Evolutionary conservation across 1,140 invertebrate species (phyloP).

Genomic region (Dendroctonus valens): DNA sequence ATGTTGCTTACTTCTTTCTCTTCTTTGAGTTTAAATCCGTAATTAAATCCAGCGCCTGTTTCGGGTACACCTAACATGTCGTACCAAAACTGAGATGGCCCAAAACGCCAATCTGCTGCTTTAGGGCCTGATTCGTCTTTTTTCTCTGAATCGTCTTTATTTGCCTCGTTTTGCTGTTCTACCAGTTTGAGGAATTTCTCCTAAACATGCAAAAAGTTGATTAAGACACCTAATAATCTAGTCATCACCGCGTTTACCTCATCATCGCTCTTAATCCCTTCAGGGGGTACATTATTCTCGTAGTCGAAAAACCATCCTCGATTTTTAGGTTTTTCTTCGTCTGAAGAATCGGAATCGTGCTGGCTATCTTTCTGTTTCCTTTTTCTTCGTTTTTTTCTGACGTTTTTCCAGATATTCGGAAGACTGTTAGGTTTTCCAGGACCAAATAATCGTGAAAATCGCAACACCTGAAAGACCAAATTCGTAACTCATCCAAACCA

Average conservation of each 20-base stretch:
- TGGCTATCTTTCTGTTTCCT: conserved; percentile 54
- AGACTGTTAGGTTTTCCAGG: conserved; percentile 87
- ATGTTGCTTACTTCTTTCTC: conserved; percentile 18
- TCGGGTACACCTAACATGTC: conserved; percentile 93
- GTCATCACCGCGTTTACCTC: conserved; percentile 53
- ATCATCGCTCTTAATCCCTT: conserved; percentile 67
- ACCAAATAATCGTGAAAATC: conserved; percentile 79
- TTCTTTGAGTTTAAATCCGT: conserved; percentile 78
- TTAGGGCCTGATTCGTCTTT: conserved; percentile 70
- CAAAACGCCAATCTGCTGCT: conserved; percentile 93
- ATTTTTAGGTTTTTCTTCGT: conserved; percentile 56
- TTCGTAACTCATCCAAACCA: neutral
- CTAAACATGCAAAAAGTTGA: conserved; percentile 43
- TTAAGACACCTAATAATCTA: neutral
- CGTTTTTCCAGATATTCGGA: conserved; percentile 89
- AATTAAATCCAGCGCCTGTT: conserved; percentile 91
- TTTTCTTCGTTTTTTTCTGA: conserved; percentile 71
- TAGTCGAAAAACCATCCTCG: conserved; percentile 66
- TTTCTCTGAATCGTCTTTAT: conserved; percentile 57
- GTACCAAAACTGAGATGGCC: conserved; percentile 97
- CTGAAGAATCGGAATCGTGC: conserved; percentile 66
- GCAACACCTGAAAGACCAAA: neutral
- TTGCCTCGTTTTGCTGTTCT: conserved; percentile 59
- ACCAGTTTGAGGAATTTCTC: conserved; percentile 58
- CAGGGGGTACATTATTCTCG: conserved; percentile 55